Base-by-base conservation (phyloP, 2,797 vertebrate species). In the Orientallactaga sibirica region DNA sequence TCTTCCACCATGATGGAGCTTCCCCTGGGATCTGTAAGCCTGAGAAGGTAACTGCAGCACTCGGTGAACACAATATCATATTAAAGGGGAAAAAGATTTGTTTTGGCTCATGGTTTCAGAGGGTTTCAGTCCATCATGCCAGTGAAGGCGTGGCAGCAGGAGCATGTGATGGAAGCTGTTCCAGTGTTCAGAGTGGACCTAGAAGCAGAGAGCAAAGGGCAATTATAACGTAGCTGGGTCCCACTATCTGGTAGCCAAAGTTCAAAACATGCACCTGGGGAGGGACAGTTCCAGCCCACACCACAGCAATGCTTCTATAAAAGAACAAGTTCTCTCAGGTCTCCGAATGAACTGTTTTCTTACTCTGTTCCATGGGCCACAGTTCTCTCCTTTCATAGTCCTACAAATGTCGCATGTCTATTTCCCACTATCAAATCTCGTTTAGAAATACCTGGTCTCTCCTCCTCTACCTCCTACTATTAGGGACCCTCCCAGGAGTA, bases 321-420 rank as follows among this genome's bases (percentile, higher is more conserved):
- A 77, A 25, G 78, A 81, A 27, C 8, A 2, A 6, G 9, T 52
- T 68, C 41, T 1, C 12, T 41, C 1, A 0, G 14, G 67, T 58
- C 25, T 64, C 84, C 0, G 37, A 6, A 10, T 55, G 1, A 24
- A 12, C 41, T 12, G 7, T 48, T 61, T 41, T 83, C 78, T 91
- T 37, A 2, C 3, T 12, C 3, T 19, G n/a, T 29, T 27, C 41
- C 33, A 4, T 0, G 0, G 14, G 68, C n/a, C 55, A 29, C 16
- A 19, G 33, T 1, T 37, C 3, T 15, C 62, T 43, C 58, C 20
- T 41, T 12, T n/a, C 3, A 12, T 41, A 66, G 64, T 7, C 67
- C 27, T 25, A 14, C 22, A 29, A 55, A 20, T 22, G 55, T 58
- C 12, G 68, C 10, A 16, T 78, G 84, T 84, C 83, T 61, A 15